A percentile compares a stretch with the other conserved stretches of the same genome.
Conservation (phyloP, 2,797 vertebrate species). For the Spinus pinus region DNA sequence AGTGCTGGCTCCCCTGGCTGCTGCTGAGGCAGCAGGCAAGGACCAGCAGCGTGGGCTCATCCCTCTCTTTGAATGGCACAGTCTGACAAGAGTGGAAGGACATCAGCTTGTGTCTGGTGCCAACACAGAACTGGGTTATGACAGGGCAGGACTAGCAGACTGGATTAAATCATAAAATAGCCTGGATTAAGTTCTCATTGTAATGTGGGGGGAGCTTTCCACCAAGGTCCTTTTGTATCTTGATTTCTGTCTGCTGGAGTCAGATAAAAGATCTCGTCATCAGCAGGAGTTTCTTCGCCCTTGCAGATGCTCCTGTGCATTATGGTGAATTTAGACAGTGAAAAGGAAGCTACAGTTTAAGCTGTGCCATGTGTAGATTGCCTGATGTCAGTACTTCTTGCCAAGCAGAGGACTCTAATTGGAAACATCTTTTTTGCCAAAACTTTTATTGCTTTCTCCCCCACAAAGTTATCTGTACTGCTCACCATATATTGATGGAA, state of each 20-base stretch:
- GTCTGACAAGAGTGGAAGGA: neutral
- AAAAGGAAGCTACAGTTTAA: neutral
- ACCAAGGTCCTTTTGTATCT: neutral
- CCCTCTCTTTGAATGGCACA: neutral
- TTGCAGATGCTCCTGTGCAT: neutral
- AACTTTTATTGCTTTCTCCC: neutral
- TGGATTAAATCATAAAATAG: neutral
- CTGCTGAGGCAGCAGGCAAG: neutral
- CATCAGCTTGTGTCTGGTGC: neutral
- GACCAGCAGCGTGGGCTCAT: rapidly evolving
- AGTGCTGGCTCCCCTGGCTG: neutral
- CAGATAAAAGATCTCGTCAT: neutral
- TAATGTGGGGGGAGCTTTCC: neutral
- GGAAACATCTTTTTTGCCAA: neutral
- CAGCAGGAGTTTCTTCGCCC: neutral
- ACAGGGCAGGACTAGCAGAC: neutral
- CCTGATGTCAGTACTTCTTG: neutral
- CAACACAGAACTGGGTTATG: neutral
- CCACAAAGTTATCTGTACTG: neutral
- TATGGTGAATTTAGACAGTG: neutral
- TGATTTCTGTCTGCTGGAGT: neutral
- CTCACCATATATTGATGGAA: neutral
- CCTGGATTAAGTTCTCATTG: neutral
- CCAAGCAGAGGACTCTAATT: neutral
- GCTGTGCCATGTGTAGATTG: neutral